A percentile compares a stretch with the other conserved stretches of the same genome.
Conservation (phyloP, 2,888 invertebrate species). For the Deilephila porcellus region DNA sequence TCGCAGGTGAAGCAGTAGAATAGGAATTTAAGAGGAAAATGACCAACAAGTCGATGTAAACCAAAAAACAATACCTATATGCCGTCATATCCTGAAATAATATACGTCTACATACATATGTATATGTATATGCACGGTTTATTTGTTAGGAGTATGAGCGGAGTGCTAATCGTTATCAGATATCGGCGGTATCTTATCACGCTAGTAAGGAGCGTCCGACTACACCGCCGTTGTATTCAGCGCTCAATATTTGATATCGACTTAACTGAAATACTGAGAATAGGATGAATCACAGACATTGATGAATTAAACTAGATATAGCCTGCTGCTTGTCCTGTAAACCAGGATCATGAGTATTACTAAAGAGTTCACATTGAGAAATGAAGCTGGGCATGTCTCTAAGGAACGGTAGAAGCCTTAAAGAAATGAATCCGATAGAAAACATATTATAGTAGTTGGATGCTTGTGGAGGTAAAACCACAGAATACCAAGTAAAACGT, state of each 20-base stretch:
- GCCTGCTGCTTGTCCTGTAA: neutral
- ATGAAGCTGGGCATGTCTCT: too few relatives aligned
- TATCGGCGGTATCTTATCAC: conserved; percentile 44
- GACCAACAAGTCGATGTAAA: neutral
- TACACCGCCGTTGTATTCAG: neutral
- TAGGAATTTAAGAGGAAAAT: neutral
- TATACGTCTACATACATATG: neutral
- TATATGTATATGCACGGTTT: neutral
- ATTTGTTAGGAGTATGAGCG: conserved; percentile 28
- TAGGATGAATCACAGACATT: neutral
- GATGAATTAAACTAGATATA: neutral
- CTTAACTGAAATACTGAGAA: neutral
- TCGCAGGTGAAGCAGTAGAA: neutral
- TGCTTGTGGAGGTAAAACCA: too few relatives aligned
- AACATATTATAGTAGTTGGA: too few relatives aligned
- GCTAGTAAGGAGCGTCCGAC: conserved; percentile 31
- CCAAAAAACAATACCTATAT: neutral
- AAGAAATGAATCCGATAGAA: too few relatives aligned
- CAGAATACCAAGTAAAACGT: too few relatives aligned
- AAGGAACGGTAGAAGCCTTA: too few relatives aligned
- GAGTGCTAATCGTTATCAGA: conserved; percentile 34
- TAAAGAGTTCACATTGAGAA: too few relatives aligned
- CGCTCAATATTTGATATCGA: neutral
- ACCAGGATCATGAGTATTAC: too few relatives aligned
- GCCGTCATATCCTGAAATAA: conserved; percentile 6